Conservation (phyloP, 2,888 invertebrate species). For the Agonum fuliginosum region DNA sequence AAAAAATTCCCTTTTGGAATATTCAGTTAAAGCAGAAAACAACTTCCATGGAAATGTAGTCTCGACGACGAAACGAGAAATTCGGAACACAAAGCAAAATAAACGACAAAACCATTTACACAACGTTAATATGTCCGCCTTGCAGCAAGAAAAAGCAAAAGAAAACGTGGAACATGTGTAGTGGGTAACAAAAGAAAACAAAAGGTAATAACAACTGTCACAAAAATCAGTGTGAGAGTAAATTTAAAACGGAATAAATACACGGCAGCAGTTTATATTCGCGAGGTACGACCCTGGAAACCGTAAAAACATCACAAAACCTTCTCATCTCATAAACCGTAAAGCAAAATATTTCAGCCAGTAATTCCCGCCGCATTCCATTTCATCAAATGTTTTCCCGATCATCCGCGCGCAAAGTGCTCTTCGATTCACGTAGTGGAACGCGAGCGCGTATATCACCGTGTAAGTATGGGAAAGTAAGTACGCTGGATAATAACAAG, state of each 20-base stretch:
- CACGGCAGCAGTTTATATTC: conserved; percentile 17
- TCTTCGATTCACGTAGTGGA: conserved; percentile 9
- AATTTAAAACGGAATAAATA: conserved; percentile 36
- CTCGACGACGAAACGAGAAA: neutral
- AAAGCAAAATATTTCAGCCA: conserved; percentile 42
- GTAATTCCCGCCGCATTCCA: conserved; percentile 35
- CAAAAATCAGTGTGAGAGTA: conserved; percentile 30
- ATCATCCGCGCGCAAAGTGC: conserved; percentile 29
- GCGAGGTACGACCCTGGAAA: conserved; percentile 25
- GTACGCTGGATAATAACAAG: conserved; percentile 43
- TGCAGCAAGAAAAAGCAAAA: conserved; percentile 17
- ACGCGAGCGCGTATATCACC: conserved; percentile 17
- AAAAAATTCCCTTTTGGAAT: conserved; percentile 16
- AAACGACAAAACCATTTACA: conserved; percentile 37
- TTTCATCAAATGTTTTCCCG: conserved; percentile 42
- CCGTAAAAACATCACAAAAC: conserved; percentile 33
- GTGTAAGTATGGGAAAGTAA: conserved; percentile 28
- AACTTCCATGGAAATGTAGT: conserved; percentile 13
- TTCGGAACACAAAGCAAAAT: conserved; percentile 26
- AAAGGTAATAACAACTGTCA: conserved; percentile 44
- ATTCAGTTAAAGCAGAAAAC: conserved; percentile 6
- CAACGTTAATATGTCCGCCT: conserved; percentile 35
- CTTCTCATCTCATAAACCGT: conserved; percentile 42
- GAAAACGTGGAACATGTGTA: conserved; percentile 28
- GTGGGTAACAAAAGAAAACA: conserved; percentile 31